Percentiles rank a stretch among this genome's conserved stretches.
phyloP scores from a whole-genome alignment of 2,113 vertebrate genomes.

The Pipra filicauda region DNA sequence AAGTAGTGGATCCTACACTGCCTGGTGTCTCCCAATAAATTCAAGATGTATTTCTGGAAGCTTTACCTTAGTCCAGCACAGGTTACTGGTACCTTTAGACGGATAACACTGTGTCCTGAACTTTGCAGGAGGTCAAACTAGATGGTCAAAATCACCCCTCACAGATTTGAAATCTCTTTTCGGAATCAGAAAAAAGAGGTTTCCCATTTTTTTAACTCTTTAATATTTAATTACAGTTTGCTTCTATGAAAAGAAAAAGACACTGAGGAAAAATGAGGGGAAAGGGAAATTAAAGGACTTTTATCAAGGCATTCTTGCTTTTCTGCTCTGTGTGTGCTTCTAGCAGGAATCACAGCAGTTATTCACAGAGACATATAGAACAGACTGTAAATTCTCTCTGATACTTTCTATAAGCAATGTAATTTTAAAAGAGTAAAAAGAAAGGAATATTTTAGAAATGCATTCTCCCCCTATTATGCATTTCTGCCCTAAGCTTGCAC shows the following conservation, averaged over 20 bases:
- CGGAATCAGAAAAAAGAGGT: neutral
- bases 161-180: neutral
- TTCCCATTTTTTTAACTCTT: neutral
- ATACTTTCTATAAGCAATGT: neutral
- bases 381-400: neutral
- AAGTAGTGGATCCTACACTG: neutral
- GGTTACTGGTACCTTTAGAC: neutral
- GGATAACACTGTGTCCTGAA: neutral
- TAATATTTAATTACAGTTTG: neutral
- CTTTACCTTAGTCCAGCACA: neutral
- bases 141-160: neutral
- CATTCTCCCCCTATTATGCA: neutral
- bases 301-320: neutral
- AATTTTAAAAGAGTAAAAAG: neutral
- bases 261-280: neutral
- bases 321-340: neutral
- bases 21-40: neutral
- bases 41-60: neutral
- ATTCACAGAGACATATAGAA: neutral
- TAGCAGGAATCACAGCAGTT: neutral
- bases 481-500: slow-evolving; percentile 17
- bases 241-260: neutral
- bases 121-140: neutral
- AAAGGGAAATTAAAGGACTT: neutral
- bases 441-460: neutral